Evolutionary conservation across 2,113 vertebrate genomes (phyloP).

Genomic region (Melanocharis versteri): DNA sequence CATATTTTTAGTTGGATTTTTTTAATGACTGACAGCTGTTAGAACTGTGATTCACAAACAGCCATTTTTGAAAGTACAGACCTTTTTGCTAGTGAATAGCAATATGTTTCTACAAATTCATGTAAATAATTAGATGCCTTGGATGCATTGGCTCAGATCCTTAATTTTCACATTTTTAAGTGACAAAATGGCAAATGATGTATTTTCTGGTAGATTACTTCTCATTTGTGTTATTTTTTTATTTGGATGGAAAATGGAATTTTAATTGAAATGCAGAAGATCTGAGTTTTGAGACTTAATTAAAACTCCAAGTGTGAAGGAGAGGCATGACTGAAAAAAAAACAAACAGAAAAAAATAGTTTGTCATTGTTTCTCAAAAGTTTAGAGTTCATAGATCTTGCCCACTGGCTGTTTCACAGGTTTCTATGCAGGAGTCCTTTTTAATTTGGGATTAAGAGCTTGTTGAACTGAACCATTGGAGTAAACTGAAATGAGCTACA

Average conservation of each 20-base stretch:
- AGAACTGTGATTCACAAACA: not conserved
- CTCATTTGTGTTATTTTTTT: not conserved
- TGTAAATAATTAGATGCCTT: not conserved
- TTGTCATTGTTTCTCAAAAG: not conserved
- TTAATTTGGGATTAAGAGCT: slow-evolving; percentile 10
- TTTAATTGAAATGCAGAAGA: not conserved
- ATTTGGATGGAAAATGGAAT: not conserved
- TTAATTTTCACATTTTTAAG: not conserved
- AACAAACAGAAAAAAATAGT: not conserved
- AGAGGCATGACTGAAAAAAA: not conserved
- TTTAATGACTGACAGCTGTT: not conserved
- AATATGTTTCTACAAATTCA: not conserved
- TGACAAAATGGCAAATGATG: not conserved
- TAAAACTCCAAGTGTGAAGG: not conserved
- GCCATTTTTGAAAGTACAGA: not conserved
- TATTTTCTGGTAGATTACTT: slow-evolving; percentile 5
- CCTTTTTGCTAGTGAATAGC: not conserved
- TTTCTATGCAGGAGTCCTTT: not conserved
- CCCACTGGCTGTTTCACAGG: not conserved
- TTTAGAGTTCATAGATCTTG: not conserved
- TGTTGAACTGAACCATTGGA: not conserved
- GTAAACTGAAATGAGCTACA: not conserved
- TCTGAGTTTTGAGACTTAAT: slow-evolving; percentile 1
- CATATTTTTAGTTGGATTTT: not conserved
- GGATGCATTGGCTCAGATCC: not conserved